Base-by-base conservation (phyloP, 2,797 vertebrate species). In the Coracias cyanogaster region DNA sequence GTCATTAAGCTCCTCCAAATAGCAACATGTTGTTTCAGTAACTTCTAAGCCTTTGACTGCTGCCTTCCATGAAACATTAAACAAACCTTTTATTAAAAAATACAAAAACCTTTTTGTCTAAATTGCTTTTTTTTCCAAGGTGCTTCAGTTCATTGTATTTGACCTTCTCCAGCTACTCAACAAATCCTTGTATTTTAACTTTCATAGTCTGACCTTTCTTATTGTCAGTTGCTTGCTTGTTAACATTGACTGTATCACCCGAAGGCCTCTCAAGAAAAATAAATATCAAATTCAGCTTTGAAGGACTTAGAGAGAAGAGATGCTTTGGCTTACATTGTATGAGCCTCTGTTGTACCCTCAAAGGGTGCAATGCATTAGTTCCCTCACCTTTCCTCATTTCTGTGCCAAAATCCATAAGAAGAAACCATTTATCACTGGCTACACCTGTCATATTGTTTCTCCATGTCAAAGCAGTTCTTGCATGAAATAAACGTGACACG, bases 161-260 rank as follows among this genome's bases (percentile, higher is more conserved):
- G 85, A 94, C 84, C 58, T 96, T 95, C 86, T 90, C 26, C 31
- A 78, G 55, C 65, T 74, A 65, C 61, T 83, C n/a, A 28, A 61
- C 15, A 96, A 91, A 92, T 81, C 69, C 43, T 81, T 51, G 10
- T 65, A 48, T 90, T 94, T 87, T 91, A 74, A 48, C 76, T 93
- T 94, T 76, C 58, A 73, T 25, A 69, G 39, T 45, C 26, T 90
- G 95, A 94, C 88, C 85, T 95, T 96, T 97, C 65, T 82, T 74
- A 81, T 6, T 93, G 57, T 83, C 80, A 95, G 58, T 69, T 76
- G 21, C 58, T 81, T 76, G 72, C 43, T 31, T 79, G 49, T 91
- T 94, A 93, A 71, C 41, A 16, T 45, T 65, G 55, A 66, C n/a
- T 74, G 31, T 46, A 91, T 29, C 71, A 83, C 72, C 17, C 45